phyloP scores from a whole-genome alignment of 2,797 vertebrate genomes.

The Borostomias antarcticus region DNA sequence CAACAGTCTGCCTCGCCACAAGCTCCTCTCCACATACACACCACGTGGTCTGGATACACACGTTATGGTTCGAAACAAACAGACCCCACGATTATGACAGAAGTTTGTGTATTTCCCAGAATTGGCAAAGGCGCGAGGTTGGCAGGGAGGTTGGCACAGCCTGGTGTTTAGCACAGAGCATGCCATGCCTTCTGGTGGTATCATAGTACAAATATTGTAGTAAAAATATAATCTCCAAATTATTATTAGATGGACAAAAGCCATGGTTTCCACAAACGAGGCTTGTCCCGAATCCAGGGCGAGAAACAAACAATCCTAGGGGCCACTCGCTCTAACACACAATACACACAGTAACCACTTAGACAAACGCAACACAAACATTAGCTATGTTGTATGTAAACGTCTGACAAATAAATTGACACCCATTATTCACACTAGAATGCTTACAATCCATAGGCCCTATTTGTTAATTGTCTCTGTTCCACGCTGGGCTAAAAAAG shows the following conservation, averaged over 20 bases:
- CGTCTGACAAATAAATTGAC: too few species aligned
- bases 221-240: slow-evolving; percentile 22
- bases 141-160: slow-evolving; percentile 40
- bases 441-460: too few species aligned
- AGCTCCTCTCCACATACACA: not conserved
- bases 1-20: not conserved
- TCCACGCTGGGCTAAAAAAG: slow-evolving; percentile 1
- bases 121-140: slow-evolving; percentile 23
- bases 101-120: slow-evolving; percentile 15
- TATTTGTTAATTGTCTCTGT: too few species aligned
- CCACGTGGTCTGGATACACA: too few species aligned
- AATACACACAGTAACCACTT: not conserved
- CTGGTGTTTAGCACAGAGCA: slow-evolving; percentile 25
- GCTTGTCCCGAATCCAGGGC: not conserved
- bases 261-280: slow-evolving; percentile 16
- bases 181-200: slow-evolving; percentile 45
- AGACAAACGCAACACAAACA: not conserved
- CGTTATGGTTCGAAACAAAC: slow-evolving; percentile 25
- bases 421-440: too few species aligned
- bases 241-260: slow-evolving; percentile 28
- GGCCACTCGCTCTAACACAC: slow-evolving; percentile 12
- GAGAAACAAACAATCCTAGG: not conserved
- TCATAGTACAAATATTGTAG: slow-evolving; percentile 44
- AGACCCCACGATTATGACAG: not conserved
- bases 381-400: too few species aligned